A percentile compares a stretch with the other conserved stretches of the same genome.
phyloP scores from a whole-genome alignment of 2,888 invertebrate species.

The Lottia gigantea region DNA sequence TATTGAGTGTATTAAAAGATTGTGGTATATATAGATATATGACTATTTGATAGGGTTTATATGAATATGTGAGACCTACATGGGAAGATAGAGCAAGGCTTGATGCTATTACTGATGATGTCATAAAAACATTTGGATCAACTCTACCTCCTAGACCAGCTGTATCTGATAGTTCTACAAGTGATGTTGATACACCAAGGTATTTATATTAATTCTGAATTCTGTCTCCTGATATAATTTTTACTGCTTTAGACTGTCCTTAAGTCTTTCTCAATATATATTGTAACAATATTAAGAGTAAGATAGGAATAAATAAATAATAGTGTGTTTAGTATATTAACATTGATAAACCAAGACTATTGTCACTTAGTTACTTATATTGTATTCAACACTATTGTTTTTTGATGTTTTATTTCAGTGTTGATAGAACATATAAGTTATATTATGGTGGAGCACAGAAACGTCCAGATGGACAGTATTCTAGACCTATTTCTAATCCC shows the following conservation, averaged over 20 bases:
- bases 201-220: background rate
- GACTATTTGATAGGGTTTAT: slow-evolving; percentile 54
- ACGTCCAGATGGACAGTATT: slow-evolving; percentile 68
- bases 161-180: slow-evolving; percentile 22
- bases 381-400: too few species aligned
- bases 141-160: slow-evolving; percentile 49
- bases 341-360: too few species aligned
- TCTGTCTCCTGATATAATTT: too few species aligned
- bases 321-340: too few species aligned
- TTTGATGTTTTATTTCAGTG: slow-evolving; percentile 36
- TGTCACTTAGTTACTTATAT: too few species aligned
- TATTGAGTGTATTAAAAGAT: too few species aligned
- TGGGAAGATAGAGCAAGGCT: slow-evolving; percentile 56
- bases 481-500: slow-evolving; percentile 58
- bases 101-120: slow-evolving; percentile 36
- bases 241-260: too few species aligned
- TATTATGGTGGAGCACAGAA: slow-evolving; percentile 71
- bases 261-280: too few species aligned
- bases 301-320: too few species aligned
- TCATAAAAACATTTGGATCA: slow-evolving; percentile 62
- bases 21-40: too few species aligned
- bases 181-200: background rate
- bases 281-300: too few species aligned
- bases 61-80: slow-evolving; percentile 62
- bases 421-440: slow-evolving; percentile 69